Evolutionary conservation across 2,113 vertebrate species (phyloP), one percentile per base, ranked within the genome.

Genomic region (Zeus faber): DNA sequence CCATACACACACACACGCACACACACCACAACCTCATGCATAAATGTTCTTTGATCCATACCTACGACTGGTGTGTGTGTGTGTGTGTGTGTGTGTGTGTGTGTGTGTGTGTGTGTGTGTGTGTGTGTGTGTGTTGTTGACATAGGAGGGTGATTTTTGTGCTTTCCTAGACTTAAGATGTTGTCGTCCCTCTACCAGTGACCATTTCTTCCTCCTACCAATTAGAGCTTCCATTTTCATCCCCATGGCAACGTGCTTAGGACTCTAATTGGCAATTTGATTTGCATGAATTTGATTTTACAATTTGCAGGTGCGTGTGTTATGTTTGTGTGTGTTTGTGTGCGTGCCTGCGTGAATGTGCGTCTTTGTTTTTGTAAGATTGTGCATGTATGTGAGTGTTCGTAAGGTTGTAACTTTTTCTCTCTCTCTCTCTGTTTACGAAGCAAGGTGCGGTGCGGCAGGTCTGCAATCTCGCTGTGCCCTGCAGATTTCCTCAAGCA

Each of bases 231-330:
- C 49, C 74, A 44, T 60, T 77, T 81, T 79, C 75, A 78, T 84
- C 80, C 79, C 71, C 70, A 70, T 63, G 59, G 77, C 79, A 84
- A 83, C 69, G 59, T 79, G 65, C 74, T 76, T 73, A 58, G 53
- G 51, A 25, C 61, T 40, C 63, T 82, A 84, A 87, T 83, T 85
- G 77, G 74, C 23, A 67, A 62, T 59, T 18, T 45, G 40, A 87
- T 87, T 85, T 87, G 80, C 79, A 85, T 84, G 44, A 73, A 77
- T 87, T 87, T 84, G 79, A 82, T 79, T 72, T 45, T 1, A 72
- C n/a, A 33, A 44, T 54, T 62, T 52, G 29, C 53, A 54, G 48
- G 24, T 29, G 57, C 17, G 21, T 33, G 47, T 65, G 46, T 64
- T 57, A n/a, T n/a, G 54, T 50, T 24, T 29, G 57, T 20, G 21